These are phyloP conservation scores for Megaceryle maxima DNA, from an alignment of 2,113 vertebrate genomes.

Conservation along the genomic window DNA sequence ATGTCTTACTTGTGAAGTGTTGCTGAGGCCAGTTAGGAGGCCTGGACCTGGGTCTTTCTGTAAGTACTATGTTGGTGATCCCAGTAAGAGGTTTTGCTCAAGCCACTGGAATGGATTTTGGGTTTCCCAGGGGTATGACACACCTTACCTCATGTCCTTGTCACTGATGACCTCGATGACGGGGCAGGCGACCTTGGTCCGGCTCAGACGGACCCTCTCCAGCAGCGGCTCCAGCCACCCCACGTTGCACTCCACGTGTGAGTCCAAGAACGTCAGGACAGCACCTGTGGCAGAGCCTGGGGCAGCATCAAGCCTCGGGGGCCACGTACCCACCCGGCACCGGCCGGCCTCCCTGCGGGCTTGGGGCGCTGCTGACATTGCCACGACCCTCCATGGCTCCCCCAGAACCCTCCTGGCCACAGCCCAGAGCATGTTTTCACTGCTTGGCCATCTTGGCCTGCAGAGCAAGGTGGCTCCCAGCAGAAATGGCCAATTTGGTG, in stretches of 20 bases:
- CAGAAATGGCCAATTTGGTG: accelerated
- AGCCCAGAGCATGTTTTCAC: accelerated
- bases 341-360: accelerated
- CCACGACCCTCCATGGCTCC: not conserved
- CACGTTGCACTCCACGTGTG: conserved; percentile 94
- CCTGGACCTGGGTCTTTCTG: accelerated
- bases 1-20: accelerated
- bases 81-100: not conserved
- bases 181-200: conserved; percentile 89
- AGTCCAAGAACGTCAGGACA: conserved; percentile 95
- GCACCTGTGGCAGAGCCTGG: conserved; percentile 72
- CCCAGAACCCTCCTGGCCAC: not conserved
- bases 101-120: accelerated
- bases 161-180: conserved; percentile 97
- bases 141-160: conserved; percentile 90
- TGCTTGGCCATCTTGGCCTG: accelerated
- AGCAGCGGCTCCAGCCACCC: conserved; percentile 97
- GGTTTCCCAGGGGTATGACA: not conserved
- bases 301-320: not conserved
- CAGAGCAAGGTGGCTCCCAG: not conserved
- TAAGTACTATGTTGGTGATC: accelerated
- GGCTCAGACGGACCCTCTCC: conserved; percentile 84
- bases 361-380: not conserved
- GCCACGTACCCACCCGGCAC: not conserved
- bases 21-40: not conserved